Percentiles rank a stretch among this genome's conserved stretches.
Conservation (phyloP, 2,888 invertebrate genomes). For the Dexiosoma caninum region DNA sequence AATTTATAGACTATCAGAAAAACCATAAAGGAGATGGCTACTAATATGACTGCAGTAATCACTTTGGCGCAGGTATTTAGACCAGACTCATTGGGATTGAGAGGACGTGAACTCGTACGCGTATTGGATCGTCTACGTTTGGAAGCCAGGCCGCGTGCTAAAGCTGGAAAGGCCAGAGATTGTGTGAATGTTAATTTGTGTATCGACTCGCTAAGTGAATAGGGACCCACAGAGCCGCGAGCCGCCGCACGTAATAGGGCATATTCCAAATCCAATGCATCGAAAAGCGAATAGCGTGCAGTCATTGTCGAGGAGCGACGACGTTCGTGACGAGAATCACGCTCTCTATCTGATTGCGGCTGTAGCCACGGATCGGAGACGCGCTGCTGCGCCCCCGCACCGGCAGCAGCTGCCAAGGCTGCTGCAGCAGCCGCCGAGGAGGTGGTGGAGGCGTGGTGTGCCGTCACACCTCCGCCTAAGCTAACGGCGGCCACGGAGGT, state of each 20-base stretch:
- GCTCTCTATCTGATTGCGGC: conserved; percentile 76
- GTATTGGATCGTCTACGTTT: conserved; percentile 81
- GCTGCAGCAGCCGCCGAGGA: conserved; percentile 79
- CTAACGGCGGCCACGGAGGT: conserved; percentile 79
- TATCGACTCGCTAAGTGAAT: conserved; percentile 84
- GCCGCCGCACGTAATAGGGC: conserved; percentile 84
- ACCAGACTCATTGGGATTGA: conserved; percentile 82
- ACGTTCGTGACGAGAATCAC: conserved; percentile 77
- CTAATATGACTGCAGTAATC: conserved; percentile 83
- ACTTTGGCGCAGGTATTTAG: conserved; percentile 85
- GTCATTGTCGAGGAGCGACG: conserved; percentile 82
- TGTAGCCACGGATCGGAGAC: conserved; percentile 78
- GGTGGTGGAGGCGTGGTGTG: conserved; percentile 76
- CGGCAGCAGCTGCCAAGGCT: conserved; percentile 67
- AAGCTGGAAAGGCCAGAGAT: conserved; percentile 84
- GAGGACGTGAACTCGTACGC: conserved; percentile 79
- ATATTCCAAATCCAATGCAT: conserved; percentile 85
- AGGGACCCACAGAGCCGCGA: conserved; percentile 85
- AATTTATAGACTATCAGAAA: conserved; percentile 86
- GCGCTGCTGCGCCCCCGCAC: conserved; percentile 74
- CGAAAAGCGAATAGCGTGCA: conserved; percentile 83
- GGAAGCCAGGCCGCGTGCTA: conserved; percentile 83
- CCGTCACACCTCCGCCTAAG: conserved; percentile 72
- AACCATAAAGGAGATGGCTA: conserved; percentile 84
- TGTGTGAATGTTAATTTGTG: conserved; percentile 87